phyloP scores from a whole-genome alignment of 2,113 vertebrate species.

The Dasypus novemcinctus region DNA sequence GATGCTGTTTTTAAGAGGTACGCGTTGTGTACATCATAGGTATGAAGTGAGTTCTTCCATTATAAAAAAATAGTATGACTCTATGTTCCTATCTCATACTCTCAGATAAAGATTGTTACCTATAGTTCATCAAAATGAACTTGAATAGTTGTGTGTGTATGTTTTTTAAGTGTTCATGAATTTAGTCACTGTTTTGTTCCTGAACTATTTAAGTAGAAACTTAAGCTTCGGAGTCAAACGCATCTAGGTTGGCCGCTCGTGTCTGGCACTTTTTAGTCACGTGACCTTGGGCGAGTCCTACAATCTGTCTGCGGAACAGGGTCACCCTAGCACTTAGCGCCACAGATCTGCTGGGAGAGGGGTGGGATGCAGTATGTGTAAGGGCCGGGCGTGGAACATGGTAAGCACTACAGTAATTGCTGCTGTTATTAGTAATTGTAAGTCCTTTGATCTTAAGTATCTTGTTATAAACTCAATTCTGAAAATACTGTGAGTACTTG shows the following conservation, averaged over 20 bases:
- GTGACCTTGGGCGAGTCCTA: background rate
- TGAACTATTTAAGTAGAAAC: background rate
- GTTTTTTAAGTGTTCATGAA: background rate
- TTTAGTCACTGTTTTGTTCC: background rate
- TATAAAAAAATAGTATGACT: background rate
- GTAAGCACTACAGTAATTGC: background rate
- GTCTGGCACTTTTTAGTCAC: background rate
- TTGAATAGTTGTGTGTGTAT: background rate
- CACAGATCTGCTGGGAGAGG: background rate
- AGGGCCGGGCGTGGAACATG: too few relatives aligned
- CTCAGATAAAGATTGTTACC: background rate
- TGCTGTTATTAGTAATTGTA: background rate
- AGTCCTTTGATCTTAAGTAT: background rate
- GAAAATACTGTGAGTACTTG: background rate
- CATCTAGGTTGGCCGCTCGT: background rate
- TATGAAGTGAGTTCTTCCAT: slow-evolving; percentile 3
- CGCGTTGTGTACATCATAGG: background rate
- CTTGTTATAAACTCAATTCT: background rate
- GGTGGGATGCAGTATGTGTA: background rate
- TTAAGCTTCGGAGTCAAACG: background rate
- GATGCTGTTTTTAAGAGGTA: background rate
- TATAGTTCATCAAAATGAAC: background rate
- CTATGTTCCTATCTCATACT: background rate
- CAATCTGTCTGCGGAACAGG: background rate
- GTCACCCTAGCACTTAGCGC: background rate